Conservation (phyloP, 2,113 vertebrate species). For the Chlamydotis undulata region DNA sequence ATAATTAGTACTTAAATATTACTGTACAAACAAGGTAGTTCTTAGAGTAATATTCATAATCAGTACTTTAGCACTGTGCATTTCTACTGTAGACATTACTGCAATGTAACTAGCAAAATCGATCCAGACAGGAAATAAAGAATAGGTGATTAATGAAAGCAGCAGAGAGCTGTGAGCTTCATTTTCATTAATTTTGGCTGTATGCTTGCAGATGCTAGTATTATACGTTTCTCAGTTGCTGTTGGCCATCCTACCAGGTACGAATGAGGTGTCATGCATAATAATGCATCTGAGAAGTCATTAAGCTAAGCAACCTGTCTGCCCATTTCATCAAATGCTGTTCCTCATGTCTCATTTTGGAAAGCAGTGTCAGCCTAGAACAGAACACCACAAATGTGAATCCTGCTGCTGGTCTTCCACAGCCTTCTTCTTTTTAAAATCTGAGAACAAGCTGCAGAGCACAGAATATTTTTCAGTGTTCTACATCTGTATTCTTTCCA, state of each 20-base stretch:
- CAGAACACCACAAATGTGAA: not conserved
- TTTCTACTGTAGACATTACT: not conserved
- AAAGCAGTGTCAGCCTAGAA: not conserved
- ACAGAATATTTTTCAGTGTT: not conserved
- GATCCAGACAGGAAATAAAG: not conserved
- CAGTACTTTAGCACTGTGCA: not conserved
- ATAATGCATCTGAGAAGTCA: not conserved
- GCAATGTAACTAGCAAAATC: not conserved
- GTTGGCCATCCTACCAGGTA: not conserved
- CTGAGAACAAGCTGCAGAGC: not conserved
- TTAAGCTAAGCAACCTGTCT: not conserved
- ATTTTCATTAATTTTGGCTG: not conserved
- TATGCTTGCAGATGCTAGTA: not conserved
- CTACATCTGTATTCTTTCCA: not conserved
- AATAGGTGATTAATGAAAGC: not conserved
- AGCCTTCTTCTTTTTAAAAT: not conserved
- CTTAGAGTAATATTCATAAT: not conserved
- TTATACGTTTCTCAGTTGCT: not conserved
- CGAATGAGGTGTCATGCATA: not conserved
- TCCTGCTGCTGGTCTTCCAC: not conserved
- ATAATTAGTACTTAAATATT: not conserved
- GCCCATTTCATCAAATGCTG: not conserved
- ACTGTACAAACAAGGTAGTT: not conserved
- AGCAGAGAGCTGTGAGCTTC: not conserved
- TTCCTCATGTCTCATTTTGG: not conserved